Conservation (phyloP, 2,888 invertebrate genomes). For the Atrina japonica region DNA sequence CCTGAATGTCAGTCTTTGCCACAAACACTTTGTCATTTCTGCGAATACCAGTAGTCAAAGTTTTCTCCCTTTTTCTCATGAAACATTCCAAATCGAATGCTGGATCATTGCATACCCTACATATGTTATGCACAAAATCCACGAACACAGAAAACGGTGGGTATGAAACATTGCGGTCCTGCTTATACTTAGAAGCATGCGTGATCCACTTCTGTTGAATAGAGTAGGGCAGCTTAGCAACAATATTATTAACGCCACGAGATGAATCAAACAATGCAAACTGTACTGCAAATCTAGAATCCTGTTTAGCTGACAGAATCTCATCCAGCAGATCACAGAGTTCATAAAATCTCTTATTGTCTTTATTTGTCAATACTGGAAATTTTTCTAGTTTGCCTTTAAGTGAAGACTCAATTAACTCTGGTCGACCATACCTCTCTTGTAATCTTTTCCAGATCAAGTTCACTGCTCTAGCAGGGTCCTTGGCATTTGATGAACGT, state of each 20-base stretch:
- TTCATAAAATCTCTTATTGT: constrained; percentile 41
- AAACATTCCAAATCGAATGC: constrained; percentile 28
- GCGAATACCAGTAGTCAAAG: too few species aligned
- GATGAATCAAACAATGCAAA: constrained; percentile 35
- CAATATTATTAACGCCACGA: constrained; percentile 33
- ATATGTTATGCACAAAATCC: constrained; percentile 16
- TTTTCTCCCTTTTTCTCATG: too few species aligned
- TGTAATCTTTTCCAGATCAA: constrained; percentile 38
- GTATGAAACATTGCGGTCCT: constrained; percentile 11
- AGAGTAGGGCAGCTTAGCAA: constrained; percentile 33
- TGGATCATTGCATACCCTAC: constrained; percentile 23
- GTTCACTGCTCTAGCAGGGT: constrained; percentile 22
- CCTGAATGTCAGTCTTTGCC: too few species aligned
- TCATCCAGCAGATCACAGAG: constrained; percentile 29
- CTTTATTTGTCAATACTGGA: constrained; percentile 31
- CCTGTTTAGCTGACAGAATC: constrained; percentile 17
- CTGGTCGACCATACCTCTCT: constrained; percentile 36
- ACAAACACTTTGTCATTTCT: too few species aligned
- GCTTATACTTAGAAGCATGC: constrained; percentile 24
- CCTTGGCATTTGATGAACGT: constrained; percentile 18
- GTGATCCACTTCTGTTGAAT: constrained; percentile 38
- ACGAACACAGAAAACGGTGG: constrained; percentile 29
- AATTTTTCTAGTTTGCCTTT: constrained; percentile 29
- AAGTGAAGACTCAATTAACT: constrained; percentile 34
- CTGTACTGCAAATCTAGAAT: not conserved